Evolutionary conservation across 2,797 vertebrate species (phyloP).

Genomic region (Anguilla marmorata): DNA sequence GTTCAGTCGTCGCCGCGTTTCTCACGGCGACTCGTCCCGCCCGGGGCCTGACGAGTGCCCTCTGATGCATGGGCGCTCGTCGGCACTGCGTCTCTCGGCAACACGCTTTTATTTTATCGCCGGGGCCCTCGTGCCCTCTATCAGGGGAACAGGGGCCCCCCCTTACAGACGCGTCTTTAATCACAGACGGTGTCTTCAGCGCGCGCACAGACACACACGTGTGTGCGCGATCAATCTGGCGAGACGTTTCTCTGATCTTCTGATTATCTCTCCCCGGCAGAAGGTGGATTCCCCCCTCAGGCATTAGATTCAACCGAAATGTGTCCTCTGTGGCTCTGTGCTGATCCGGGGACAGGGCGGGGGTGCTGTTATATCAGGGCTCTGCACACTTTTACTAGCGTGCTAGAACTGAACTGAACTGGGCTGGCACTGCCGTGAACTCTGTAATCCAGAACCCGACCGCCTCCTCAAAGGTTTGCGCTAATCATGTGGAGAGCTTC

Average conservation of each 20-base stretch:
- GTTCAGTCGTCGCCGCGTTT: conserved; percentile 36
- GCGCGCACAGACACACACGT: neutral
- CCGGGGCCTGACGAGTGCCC: conserved; percentile 23
- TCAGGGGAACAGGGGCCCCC: conserved; percentile 6
- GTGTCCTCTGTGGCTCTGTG: neutral
- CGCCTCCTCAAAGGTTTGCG: neutral
- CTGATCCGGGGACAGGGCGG: neutral
- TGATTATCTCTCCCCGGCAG: conserved; percentile 23
- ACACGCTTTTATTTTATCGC: conserved; percentile 41
- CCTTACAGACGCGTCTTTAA: conserved; percentile 20
- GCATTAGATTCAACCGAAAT: neutral
- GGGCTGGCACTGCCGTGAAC: neutral
- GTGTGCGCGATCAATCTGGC: neutral
- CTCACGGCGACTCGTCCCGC: conserved; percentile 29
- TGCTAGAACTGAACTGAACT: neutral
- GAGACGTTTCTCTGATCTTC: neutral
- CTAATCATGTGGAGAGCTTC: neutral
- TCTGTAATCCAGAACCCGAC: neutral
- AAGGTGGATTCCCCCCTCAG: conserved; percentile 7
- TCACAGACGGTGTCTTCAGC: conserved; percentile 27
- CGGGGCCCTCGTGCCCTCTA: conserved; percentile 23
- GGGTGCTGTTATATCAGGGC: neutral
- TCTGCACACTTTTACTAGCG: neutral
- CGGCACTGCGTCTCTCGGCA: conserved; percentile 32
- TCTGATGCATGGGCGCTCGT: conserved; percentile 40